A percentile compares a stretch with the other conserved stretches of the same genome.
phyloP scores from a whole-genome alignment of 2,888 invertebrate genomes.

The Pheosia tremula region DNA sequence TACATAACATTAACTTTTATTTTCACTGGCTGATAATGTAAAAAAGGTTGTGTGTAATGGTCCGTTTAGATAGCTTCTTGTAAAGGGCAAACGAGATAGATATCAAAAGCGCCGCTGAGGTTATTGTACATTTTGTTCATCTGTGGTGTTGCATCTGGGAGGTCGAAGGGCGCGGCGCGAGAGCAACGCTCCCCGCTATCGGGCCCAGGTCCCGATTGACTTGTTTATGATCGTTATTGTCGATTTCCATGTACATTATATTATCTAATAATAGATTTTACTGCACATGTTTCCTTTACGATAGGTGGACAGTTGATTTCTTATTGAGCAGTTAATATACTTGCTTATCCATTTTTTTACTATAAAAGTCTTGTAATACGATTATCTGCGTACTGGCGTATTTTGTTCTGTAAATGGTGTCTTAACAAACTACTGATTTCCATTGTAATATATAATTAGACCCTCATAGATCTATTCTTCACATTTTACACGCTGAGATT shows the following conservation, averaged over 20 bases:
- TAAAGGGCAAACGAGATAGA: slow-evolving; percentile 32
- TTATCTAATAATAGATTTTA: slow-evolving; percentile 73
- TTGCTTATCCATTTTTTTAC: background rate
- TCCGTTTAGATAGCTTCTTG: slow-evolving; percentile 21
- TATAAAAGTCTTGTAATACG: too few species aligned
- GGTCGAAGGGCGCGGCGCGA: slow-evolving; percentile 63
- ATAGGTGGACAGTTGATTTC: slow-evolving; percentile 21
- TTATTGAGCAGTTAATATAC: background rate
- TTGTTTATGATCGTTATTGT: slow-evolving; percentile 71
- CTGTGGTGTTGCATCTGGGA: background rate
- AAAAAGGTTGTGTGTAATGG: slow-evolving; percentile 8
- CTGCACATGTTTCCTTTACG: slow-evolving; percentile 56
- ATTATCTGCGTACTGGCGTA: too few species aligned
- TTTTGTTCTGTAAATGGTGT: too few species aligned
- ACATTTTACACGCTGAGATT: too few species aligned
- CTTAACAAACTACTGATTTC: too few species aligned
- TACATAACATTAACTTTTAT: slow-evolving; percentile 13
- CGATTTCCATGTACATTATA: slow-evolving; percentile 56
- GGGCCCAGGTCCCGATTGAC: slow-evolving; percentile 64
- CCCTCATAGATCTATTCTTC: too few species aligned
- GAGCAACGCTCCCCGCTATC: slow-evolving; percentile 74
- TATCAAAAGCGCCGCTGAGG: slow-evolving; percentile 43
- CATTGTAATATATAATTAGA: too few species aligned
- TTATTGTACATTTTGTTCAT: slow-evolving; percentile 40
- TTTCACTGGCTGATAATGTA: slow-evolving; percentile 24